These are phyloP conservation scores for Gisinianus flammeolus DNA, from an alignment of 2,888 invertebrate species.

Conservation along the genomic window DNA sequence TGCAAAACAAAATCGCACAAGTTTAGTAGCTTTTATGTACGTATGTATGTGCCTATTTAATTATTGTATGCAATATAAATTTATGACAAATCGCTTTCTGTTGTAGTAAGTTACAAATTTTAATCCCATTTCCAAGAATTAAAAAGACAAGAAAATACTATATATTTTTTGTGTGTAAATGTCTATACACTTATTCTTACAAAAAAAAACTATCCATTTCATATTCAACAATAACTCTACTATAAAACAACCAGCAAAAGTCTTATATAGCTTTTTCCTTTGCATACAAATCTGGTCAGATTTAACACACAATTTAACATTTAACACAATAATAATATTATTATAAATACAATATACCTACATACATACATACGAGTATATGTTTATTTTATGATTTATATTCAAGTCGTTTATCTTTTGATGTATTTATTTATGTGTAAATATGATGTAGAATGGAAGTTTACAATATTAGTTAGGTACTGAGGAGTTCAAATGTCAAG, in stretches of 20 bases:
- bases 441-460: constrained; percentile 37
- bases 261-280: not conserved
- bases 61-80: constrained; percentile 31
- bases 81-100: constrained; percentile 21
- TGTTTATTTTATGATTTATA: constrained; percentile 17
- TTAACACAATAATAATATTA: not conserved
- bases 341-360: constrained; percentile 21
- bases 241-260: constrained; percentile 33
- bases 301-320: constrained; percentile 17
- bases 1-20: too few species aligned
- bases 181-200: constrained; percentile 16
- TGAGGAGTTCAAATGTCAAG: constrained; percentile 32
- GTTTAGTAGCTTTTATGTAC: too few species aligned
- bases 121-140: constrained; percentile 29
- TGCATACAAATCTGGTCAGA: constrained; percentile 39
- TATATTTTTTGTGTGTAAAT: too few species aligned
- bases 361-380: too few species aligned
- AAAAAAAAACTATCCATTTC: constrained; percentile 36
- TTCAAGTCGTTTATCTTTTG: not conserved
- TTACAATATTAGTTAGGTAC: constrained; percentile 38
- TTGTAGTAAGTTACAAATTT: constrained; percentile 13
- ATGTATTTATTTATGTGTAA: not conserved
- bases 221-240: constrained; percentile 14
- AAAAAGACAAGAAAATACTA: constrained; percentile 32
- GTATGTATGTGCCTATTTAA: not conserved